Conservation (phyloP, 2,113 vertebrate genomes). For the Pachycephala philippinensis region DNA sequence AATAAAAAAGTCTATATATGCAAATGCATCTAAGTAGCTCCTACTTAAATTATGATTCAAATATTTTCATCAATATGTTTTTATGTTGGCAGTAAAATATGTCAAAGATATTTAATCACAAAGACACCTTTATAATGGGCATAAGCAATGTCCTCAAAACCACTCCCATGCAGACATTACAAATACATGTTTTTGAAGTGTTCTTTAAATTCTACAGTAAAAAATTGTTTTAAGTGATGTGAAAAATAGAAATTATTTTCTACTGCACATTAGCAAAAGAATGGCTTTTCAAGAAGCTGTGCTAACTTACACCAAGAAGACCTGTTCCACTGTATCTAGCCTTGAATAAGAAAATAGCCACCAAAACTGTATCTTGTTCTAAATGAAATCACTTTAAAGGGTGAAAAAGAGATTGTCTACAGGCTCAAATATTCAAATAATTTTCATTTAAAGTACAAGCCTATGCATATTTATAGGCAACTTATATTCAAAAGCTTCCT, state of each 20-base stretch:
- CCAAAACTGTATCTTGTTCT: neutral
- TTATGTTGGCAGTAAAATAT: neutral
- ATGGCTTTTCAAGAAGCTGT: neutral
- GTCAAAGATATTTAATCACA: neutral
- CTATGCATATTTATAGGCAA: neutral
- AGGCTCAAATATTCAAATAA: neutral
- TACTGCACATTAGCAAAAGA: neutral
- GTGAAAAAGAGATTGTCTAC: neutral
- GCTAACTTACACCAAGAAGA: neutral
- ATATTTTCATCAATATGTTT: neutral
- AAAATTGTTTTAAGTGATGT: neutral
- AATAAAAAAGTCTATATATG: neutral
- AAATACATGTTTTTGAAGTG: neutral
- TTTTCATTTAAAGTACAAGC: neutral
- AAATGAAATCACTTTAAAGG: neutral
- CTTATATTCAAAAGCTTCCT: neutral
- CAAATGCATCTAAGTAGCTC: neutral
- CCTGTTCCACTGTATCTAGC: neutral
- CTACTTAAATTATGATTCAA: neutral
- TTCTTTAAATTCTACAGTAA: neutral
- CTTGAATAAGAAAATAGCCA: neutral
- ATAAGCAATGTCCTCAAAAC: neutral
- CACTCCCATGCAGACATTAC: accelerated
- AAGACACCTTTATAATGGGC: neutral
- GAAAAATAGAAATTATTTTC: neutral